These are phyloP conservation scores for Todiramphus saurophagus DNA, from an alignment of 2,113 vertebrate genomes.

Conservation along the genomic window DNA sequence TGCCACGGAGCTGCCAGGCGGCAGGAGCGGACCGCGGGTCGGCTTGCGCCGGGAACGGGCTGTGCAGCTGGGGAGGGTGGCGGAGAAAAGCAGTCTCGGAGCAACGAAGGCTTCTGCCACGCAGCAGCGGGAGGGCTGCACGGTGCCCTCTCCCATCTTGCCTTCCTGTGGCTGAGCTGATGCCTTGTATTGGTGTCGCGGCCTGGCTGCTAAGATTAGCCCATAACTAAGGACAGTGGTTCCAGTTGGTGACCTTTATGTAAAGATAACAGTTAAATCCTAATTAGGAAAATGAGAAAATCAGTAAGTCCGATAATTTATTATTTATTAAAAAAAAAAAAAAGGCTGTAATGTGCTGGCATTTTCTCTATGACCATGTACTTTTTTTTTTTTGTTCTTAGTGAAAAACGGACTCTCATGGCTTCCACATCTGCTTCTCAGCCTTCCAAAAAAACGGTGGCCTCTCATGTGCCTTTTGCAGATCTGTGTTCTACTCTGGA, in stretches of 20 bases:
- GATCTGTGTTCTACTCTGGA: constrained; percentile 90
- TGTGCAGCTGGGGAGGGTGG: neutral
- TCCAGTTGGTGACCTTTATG: neutral
- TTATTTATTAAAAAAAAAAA: neutral
- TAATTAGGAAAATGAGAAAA: neutral
- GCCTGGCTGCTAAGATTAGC: neutral
- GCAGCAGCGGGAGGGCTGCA: neutral
- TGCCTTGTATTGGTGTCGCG: rapidly evolving
- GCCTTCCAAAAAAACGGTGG: constrained; percentile 75
- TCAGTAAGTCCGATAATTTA: neutral
- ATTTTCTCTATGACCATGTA: neutral
- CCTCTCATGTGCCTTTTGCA: constrained; percentile 88
- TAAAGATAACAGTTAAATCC: neutral
- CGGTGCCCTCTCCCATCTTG: neutral
- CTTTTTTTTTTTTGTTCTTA: neutral
- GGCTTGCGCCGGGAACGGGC: neutral
- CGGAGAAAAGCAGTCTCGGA: no score
- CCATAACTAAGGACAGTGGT: rapidly evolving
- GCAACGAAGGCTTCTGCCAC: no score
- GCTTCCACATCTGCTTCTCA: constrained; percentile 55
- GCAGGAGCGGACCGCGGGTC: no score
- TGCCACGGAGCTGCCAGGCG: neutral
- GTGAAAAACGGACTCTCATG: constrained; percentile 43
- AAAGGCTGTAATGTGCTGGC: rapidly evolving
- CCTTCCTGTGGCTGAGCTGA: rapidly evolving